Percentiles rank a stretch among this genome's conserved stretches.
These are phyloP conservation scores for Actinopyga echinites DNA, from an alignment of 53 echinoderm and acorn worm genomes.

Conservation along the genomic window DNA sequence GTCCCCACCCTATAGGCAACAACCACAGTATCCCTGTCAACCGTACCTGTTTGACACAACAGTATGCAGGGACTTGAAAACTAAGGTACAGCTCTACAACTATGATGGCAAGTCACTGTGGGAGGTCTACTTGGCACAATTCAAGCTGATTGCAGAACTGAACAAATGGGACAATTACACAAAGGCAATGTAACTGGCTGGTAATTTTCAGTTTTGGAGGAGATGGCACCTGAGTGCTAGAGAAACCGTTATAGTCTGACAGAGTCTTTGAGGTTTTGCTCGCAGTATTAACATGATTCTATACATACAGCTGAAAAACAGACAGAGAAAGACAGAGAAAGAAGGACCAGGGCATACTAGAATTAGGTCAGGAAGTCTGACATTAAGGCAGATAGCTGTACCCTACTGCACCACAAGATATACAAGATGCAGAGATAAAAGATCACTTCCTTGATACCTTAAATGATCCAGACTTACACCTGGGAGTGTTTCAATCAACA, in stretches of 20 bases:
- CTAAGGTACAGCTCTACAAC: not conserved
- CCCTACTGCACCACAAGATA: not conserved
- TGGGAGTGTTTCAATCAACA: conserved; percentile 12
- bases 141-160: conserved; percentile 44
- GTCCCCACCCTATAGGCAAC: too few species aligned
- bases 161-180: conserved; percentile 39
- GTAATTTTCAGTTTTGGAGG: not conserved
- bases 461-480: conserved; percentile 26
- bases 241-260: conserved; percentile 5
- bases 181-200: conserved; percentile 51
- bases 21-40: too few species aligned
- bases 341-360: conserved; percentile 24
- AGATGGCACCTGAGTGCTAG: not conserved
- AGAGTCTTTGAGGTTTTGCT: conserved; percentile 27
- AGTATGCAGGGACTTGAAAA: too few species aligned
- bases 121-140: conserved; percentile 50
- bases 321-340: not conserved
- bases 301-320: conserved; percentile 30
- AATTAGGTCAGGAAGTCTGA: conserved; percentile 33
- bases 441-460: conserved; percentile 57
- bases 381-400: conserved; percentile 29
- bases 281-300: conserved; percentile 39
- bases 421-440: not conserved
- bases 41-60: too few species aligned
- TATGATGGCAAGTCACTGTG: conserved; percentile 43